Evolutionary conservation across 2,113 vertebrate genomes (phyloP).

Genomic region (Zootoca vivipara): DNA sequence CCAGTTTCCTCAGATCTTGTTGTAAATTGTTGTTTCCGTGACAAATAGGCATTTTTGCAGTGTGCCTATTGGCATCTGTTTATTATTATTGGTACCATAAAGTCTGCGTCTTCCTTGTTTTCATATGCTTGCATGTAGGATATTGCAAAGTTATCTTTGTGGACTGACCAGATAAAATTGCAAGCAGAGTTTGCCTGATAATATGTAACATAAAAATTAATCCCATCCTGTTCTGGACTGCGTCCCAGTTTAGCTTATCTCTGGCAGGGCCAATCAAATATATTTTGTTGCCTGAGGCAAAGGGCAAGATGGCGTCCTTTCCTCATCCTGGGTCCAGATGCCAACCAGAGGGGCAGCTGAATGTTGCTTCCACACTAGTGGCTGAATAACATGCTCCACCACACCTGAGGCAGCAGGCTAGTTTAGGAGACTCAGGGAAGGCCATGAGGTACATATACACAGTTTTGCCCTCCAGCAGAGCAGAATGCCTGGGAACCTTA

Average conservation of each 20-base stretch:
- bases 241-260: neutral
- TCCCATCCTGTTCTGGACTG: neutral
- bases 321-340: no score
- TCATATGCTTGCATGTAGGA: neutral
- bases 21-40: constrained; percentile 34
- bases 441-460: no score
- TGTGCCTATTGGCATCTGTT: neutral
- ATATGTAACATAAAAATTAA: neutral
- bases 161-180: neutral
- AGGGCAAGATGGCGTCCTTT: no score
- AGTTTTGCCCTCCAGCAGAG: no score
- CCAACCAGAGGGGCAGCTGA: no score
- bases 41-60: neutral
- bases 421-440: no score
- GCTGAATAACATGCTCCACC: no score
- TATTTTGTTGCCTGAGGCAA: no score
- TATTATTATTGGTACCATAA: constrained; percentile 10
- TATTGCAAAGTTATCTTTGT: constrained; percentile 20
- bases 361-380: no score
- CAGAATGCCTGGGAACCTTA: no score
- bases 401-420: no score
- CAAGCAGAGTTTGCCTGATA: neutral
- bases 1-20: constrained; percentile 28
- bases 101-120: neutral
- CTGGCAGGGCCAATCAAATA: no score